Base-by-base conservation (phyloP, 1,140 invertebrate species). In the Formica exsecta region DNA sequence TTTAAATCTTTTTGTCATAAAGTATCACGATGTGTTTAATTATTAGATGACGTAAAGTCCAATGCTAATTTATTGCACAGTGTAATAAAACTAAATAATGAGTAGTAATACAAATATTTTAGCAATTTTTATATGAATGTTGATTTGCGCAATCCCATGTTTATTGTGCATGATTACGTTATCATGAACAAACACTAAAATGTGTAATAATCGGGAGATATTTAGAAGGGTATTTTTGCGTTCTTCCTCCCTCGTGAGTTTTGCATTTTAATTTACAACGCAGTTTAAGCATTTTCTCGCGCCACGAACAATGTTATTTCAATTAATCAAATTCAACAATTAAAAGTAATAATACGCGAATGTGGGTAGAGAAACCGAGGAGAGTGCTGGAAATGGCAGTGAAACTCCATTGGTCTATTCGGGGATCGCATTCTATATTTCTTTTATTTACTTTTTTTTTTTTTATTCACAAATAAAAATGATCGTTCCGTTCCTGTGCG, bases 311-410 rank as follows among this genome's bases (percentile, higher is more conserved):
- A 74, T 48, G 54, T 73, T 73, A 25, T 61, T 61, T 13, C 79
- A 61, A 62, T 83, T 83, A 83, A 83, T 73, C 38, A 73, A 83
- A 83, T 74, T 61, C 66, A 83, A 36, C 68, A 36, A 54, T 38
- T 83, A 70, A 73, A 61, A 61, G 38, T 74, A 83, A 83, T 73
- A 73, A 83, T 73, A 73, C 38, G 79, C 44, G 66, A 81, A 73
- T 44, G 8, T 71, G 25, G 51, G 16, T 51, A 29, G 77, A 61
- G 68, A 83, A 66, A n/a, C 36, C 79, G 54, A 44, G 32, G 16
- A 70, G n/a, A 61, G 38, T 22, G 29, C 13, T 44, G 38, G 36
- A 16, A 61, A 29, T 71, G n/a, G 16, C 22, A 38, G 66, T 48
- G 48, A 51, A 81, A 74, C 79, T 41, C 68, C 8, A 83, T 73